These are phyloP conservation scores for Drosophila quadrilineata DNA, from an alignment of 1,140 invertebrate species.

Conservation along the genomic window DNA sequence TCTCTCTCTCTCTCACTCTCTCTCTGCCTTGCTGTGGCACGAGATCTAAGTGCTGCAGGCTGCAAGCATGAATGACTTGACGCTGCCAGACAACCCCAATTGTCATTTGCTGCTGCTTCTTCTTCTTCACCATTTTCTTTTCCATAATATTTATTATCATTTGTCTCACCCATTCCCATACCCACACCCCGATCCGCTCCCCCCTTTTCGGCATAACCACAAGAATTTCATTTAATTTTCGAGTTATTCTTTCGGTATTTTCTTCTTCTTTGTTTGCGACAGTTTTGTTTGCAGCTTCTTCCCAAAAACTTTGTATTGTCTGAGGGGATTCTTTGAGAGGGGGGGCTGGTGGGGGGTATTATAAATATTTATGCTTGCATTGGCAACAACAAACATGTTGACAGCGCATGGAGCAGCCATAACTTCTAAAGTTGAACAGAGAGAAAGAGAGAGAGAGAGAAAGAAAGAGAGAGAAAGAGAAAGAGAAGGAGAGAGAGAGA, in stretches of 20 bases:
- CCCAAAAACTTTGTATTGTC: neutral
- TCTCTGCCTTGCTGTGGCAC: neutral
- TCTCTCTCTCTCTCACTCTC: neutral
- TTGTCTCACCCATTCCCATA: constrained; percentile 35
- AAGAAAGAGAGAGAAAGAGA: no score
- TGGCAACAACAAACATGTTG: constrained; percentile 35
- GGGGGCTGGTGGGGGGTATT: constrained; percentile 15
- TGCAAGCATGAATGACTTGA: constrained; percentile 22
- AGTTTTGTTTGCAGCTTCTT: neutral
- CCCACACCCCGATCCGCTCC: neutral
- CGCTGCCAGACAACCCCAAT: no score
- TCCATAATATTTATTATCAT: constrained; percentile 67
- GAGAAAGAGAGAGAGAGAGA: no score
- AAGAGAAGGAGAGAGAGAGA: no score
- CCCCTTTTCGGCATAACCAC: constrained; percentile 1
- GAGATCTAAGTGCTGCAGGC: constrained; percentile 40
- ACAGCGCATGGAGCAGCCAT: no score
- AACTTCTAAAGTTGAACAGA: no score
- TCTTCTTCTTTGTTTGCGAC: constrained; percentile 29
- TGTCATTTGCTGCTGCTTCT: neutral
- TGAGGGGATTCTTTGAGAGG: no score
- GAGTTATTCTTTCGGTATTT: no score
- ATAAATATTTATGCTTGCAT: constrained; percentile 65
- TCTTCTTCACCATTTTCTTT: constrained; percentile 6
- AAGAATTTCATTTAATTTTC: constrained; percentile 39